These are phyloP conservation scores for Eupithecia dodoneata DNA, from an alignment of 2,888 invertebrate species.

Conservation along the genomic window DNA sequence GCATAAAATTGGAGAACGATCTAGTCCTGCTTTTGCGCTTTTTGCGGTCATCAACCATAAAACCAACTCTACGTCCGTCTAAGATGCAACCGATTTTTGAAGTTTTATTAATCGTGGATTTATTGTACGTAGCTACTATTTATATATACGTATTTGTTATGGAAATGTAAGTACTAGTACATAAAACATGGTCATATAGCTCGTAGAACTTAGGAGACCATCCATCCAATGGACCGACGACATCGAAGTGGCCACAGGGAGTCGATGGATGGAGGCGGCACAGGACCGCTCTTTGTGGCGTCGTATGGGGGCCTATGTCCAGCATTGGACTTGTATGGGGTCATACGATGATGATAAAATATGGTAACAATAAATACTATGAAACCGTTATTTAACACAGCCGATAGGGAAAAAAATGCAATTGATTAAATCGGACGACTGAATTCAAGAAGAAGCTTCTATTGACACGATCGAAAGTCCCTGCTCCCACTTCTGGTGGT, in stretches of 20 bases:
- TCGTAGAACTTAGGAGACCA: too few relatives aligned
- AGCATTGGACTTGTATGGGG: too few relatives aligned
- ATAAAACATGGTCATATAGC: neutral
- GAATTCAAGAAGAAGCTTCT: neutral
- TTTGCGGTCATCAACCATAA: neutral
- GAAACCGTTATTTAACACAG: neutral
- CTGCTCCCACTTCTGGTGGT: constrained; percentile 55
- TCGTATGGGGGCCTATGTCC: too few relatives aligned
- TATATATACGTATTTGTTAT: neutral
- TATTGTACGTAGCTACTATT: neutral
- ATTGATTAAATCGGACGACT: neutral
- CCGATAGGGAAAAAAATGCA: neutral
- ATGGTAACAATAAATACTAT: neutral
- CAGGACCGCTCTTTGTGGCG: too few relatives aligned
- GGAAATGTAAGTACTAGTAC: neutral
- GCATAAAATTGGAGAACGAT: neutral
- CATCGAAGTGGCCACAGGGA: too few relatives aligned
- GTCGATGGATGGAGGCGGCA: too few relatives aligned
- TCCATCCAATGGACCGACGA: too few relatives aligned
- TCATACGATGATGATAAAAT: neutral
- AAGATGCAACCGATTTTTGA: neutral
- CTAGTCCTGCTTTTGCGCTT: neutral
- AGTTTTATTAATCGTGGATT: neutral
- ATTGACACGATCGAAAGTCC: constrained; percentile 4
- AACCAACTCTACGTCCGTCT: neutral